Conservation (phyloP, 2,797 vertebrate species). For the Oryzias dopingdopingensis region DNA sequence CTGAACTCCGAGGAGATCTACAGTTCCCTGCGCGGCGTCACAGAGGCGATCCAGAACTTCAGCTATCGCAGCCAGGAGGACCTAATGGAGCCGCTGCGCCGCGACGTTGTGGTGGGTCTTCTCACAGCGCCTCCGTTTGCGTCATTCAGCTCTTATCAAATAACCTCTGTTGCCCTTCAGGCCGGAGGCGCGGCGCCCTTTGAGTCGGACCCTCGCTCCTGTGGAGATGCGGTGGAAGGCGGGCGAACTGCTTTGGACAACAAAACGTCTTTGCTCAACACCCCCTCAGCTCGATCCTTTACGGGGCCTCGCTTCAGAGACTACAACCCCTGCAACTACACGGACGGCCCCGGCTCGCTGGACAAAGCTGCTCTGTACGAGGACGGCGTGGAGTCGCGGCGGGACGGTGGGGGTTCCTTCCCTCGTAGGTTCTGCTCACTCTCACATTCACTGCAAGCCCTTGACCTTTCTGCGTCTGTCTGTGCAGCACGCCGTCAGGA, state of each 20-base stretch:
- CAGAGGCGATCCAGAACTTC: conserved; percentile 95
- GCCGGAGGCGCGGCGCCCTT: conserved; percentile 78
- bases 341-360: conserved; percentile 81
- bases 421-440: no score
- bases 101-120: conserved; percentile 76
- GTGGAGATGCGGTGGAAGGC: conserved; percentile 80
- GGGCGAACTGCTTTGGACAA: conserved; percentile 91
- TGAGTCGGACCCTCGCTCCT: conserved; percentile 72
- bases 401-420: conserved; percentile 78
- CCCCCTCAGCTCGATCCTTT: conserved; percentile 86
- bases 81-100: conserved; percentile 85
- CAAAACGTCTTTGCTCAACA: conserved; percentile 95
- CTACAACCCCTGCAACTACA: conserved; percentile 90
- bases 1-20: conserved; percentile 96
- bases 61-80: conserved; percentile 96
- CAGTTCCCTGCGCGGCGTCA: conserved; percentile 93
- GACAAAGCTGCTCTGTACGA: conserved; percentile 87
- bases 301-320: conserved; percentile 84
- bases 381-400: conserved; percentile 84
- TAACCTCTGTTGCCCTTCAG: conserved; percentile 33
- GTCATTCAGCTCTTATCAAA: no score
- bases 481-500: conserved; percentile 67
- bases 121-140: no score
- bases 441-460: background rate
- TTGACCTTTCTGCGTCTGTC: background rate